Percentiles rank a stretch among this genome's conserved stretches.
phyloP scores from a whole-genome alignment of 2,888 invertebrate species.

The Dicyrtomina minuta region DNA sequence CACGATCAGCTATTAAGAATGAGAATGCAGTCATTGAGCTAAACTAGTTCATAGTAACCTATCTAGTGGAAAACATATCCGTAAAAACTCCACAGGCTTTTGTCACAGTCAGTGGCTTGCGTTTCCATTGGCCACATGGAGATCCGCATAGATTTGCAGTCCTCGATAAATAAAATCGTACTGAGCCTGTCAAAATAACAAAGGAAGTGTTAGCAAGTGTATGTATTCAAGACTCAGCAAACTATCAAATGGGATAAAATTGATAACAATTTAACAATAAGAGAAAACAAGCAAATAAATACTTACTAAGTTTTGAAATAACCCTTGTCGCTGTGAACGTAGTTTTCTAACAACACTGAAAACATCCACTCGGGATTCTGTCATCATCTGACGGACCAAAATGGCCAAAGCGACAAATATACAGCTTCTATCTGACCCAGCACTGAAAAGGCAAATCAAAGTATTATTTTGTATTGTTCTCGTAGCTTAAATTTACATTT shows the following conservation, averaged over 20 bases:
- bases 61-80: constrained; percentile 37
- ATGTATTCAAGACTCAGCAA: background rate
- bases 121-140: constrained; percentile 61
- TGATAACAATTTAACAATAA: background rate
- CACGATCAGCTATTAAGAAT: constrained; percentile 31
- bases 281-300: background rate
- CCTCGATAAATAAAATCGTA: constrained; percentile 92
- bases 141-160: constrained; percentile 83
- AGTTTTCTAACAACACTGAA: constrained; percentile 80
- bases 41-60: constrained; percentile 26
- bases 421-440: constrained; percentile 84
- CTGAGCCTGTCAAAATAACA: constrained; percentile 69
- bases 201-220: constrained; percentile 15
- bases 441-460: constrained; percentile 58
- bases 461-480: too few species aligned
- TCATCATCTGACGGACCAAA: constrained; percentile 78
- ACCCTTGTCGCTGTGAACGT: constrained; percentile 77
- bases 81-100: constrained; percentile 28
- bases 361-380: constrained; percentile 82
- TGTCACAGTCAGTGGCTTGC: constrained; percentile 46
- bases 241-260: background rate
- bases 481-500: too few species aligned
- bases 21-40: constrained; percentile 31
- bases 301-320: constrained; percentile 81
- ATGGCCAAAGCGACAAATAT: constrained; percentile 86